Evolutionary conservation across 1,140 invertebrate species (phyloP), one percentile per base, ranked within the genome.

Genomic region (Drosophila sp.): DNA sequence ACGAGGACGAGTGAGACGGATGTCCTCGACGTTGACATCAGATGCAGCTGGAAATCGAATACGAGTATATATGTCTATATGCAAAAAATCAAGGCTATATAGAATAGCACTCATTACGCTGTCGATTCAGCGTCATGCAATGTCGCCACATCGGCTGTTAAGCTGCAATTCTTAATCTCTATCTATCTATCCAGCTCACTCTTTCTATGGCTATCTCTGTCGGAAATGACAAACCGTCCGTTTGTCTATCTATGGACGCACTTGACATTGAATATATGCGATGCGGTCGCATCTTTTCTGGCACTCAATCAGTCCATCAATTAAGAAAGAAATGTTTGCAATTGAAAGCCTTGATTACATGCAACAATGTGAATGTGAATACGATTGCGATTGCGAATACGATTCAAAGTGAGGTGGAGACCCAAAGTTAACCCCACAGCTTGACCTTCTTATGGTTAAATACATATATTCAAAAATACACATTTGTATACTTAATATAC

Each of bases 301-400:
- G 61, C 48, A 86, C 79, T 74, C 81, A 73, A 86, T 84, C 78
- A 76, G 62, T 65, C 29, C 32, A 59, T 58, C 81, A 84, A 84
- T 84, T 86, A 73, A 65, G 16, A 34, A 71, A 66, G 46, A 71
- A 65, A 56, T 74, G 38, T 56, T 46, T 16, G 62, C 50, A 76
- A 76, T 72, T 76, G 70, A 63, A 59, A 27, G 61, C 72, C 54
- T 71, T 75, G 67, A 75, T 71, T 71, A 72, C 48, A 45, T 38
- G 58, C 18, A 40, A 36, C 21, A 36, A 69, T n/a, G n/a, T n/a
- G n/a, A n/a, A 63, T 57, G 51, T 8, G 16, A 70, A 38, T 50
- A 21, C 25, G 9, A 48, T 16, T 45, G 36, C 32, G 50, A 54
- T 16, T 62, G 41, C 18, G 16, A 38, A 34, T 43, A 21, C 9